Base-by-base conservation (phyloP, 2,888 invertebrate species). In the Elmis aenea region DNA sequence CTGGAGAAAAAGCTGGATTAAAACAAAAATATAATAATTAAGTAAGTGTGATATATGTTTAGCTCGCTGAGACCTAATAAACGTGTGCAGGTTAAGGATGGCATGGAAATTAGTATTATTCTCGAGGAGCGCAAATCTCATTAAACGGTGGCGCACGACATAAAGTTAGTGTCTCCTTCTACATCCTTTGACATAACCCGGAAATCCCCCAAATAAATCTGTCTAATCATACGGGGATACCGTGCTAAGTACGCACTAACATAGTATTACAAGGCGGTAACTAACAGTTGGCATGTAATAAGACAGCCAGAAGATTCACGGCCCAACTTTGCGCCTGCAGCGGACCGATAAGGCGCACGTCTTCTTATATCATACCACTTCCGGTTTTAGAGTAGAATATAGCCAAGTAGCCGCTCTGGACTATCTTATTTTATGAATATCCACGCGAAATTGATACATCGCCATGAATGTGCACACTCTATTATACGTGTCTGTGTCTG, bases 221-320 rank as follows among this genome's bases (percentile, higher is more conserved):
- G 60, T 64, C 64, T 63, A 66, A 64, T 66, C 64, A 63, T 61
- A 61, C 57, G 58, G 57, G 59, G 61, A 64, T 63, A 64, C 61
- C 5, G 62, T 64, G 61, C 61, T 59, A 62, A 65, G 57, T 63
- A 64, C 61, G 61, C 62, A 62, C 62, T 62, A 61, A 61, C 61
- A 59, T 54, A 59, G 62, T 50, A 64, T 64, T 64, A 63, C 52
- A 52, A 47, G 52, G 52, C 34, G 54, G 56, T 54, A 59, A 59
- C 59, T 59, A 57, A 51, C 55, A 55, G 54, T 45, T 46, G 52
- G 57, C 50, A 45, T 57, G 59, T 61, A 59, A 46, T 45, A 48
- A 50, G 50, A 48, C 50, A 45, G 48, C 46, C 39, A 40, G 44
- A 48, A 50, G 50, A 50, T 50, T 48, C 47, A 50, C 50, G 44